Evolutionary conservation across 2,888 invertebrate genomes (phyloP).

Genomic region (Megalurothrips usitatus): DNA sequence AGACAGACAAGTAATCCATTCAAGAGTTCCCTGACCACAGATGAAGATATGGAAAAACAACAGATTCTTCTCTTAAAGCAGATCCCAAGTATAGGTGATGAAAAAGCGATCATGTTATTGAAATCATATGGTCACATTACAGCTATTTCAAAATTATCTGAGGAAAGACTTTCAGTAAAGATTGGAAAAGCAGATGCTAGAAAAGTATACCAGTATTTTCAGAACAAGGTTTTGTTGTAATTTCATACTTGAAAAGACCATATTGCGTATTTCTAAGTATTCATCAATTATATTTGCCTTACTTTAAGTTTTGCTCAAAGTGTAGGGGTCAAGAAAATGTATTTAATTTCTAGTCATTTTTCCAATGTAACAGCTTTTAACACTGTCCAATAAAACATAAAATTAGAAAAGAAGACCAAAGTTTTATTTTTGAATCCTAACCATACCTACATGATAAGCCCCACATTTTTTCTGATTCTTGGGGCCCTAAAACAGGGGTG

Average conservation of each 20-base stretch:
- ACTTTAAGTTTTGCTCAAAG: too few species aligned
- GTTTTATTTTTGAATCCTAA: neutral
- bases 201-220: neutral
- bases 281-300: too few species aligned
- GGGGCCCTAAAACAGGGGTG: too few species aligned
- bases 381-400: neutral
- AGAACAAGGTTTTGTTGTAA: neutral
- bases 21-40: neutral
- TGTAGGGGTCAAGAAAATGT: too few species aligned
- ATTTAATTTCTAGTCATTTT: too few species aligned
- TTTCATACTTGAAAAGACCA: too few species aligned
- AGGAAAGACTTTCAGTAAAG: neutral
- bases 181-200: neutral
- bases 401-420: neutral
- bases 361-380: too few species aligned
- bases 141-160: neutral
- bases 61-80: neutral
- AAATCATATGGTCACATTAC: neutral
- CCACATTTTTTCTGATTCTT: too few species aligned
- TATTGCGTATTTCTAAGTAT: too few species aligned
- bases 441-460: too few species aligned
- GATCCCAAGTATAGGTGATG: neutral
- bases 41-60: neutral
- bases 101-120: neutral
- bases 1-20: conserved; percentile 1